phyloP scores from a whole-genome alignment of 2,797 vertebrate species.

The Kryptopterus vitreolus region DNA sequence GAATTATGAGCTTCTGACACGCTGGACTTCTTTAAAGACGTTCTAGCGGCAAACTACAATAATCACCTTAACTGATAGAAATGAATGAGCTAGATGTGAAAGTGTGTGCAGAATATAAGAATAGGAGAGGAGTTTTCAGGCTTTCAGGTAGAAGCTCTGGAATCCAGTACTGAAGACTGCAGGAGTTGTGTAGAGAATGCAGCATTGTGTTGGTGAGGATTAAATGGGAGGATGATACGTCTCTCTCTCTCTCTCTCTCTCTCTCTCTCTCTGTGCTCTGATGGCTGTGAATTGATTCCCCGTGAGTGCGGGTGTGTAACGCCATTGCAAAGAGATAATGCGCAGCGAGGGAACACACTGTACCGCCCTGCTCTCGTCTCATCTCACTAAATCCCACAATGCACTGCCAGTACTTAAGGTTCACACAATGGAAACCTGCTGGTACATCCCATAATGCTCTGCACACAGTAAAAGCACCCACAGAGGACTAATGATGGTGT shows the following conservation, averaged over 20 bases:
- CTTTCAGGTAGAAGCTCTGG: too few relatives aligned
- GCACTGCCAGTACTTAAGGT: not conserved
- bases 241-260: conserved; percentile 2
- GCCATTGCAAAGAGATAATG: not conserved
- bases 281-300: not conserved
- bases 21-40: not conserved
- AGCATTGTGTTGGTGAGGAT: not conserved
- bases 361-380: not conserved
- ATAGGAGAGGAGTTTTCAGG: too few relatives aligned
- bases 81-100: not conserved
- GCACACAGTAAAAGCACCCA: not conserved
- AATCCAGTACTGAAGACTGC: not conserved
- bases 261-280: not conserved
- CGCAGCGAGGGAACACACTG: not conserved
- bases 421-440: not conserved
- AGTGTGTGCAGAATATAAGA: too few relatives aligned
- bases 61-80: not conserved
- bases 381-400: not conserved
- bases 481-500: not conserved
- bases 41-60: too few relatives aligned
- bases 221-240: not conserved
- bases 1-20: not conserved
- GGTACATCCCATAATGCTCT: conserved; percentile 1
- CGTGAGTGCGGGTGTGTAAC: not conserved
- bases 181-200: not conserved